phyloP scores from a whole-genome alignment of 2,113 vertebrate species.

The Rynchops niger region DNA sequence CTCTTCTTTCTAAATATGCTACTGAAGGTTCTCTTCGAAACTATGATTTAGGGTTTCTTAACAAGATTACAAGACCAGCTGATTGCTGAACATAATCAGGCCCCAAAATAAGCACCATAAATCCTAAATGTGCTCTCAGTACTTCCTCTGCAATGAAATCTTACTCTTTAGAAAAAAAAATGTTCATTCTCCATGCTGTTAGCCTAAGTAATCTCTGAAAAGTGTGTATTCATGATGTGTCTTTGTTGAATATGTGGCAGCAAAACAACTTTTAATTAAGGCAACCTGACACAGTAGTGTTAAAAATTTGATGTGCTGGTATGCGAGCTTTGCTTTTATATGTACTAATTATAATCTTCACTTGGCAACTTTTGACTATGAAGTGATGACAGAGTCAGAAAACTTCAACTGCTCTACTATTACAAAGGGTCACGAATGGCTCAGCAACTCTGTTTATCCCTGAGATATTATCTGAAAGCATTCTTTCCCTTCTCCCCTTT shows the following conservation, averaged over 20 bases:
- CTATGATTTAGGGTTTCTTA: background rate
- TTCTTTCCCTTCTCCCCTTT: background rate
- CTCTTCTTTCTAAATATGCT: background rate
- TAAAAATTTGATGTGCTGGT: background rate
- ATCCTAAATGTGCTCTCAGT: background rate
- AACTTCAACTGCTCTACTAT: background rate
- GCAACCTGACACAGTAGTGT: background rate
- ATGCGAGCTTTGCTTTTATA: background rate
- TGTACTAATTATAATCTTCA: background rate
- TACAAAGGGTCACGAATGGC: background rate
- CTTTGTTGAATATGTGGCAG: background rate
- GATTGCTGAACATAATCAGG: background rate
- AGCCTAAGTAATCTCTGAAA: background rate
- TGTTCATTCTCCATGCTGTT: background rate
- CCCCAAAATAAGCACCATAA: background rate
- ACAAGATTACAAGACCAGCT: background rate
- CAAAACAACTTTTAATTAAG: background rate
- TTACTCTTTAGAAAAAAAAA: background rate
- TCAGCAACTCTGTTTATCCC: background rate
- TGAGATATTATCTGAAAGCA: background rate
- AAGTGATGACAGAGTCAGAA: background rate
- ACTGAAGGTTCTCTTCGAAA: background rate
- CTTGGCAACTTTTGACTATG: background rate
- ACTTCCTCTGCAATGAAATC: background rate
- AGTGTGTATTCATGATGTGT: fast-evolving